These are phyloP conservation scores for Boleophthalmus pectinirostris DNA, from an alignment of 2,113 vertebrate genomes.

Conservation along the genomic window DNA sequence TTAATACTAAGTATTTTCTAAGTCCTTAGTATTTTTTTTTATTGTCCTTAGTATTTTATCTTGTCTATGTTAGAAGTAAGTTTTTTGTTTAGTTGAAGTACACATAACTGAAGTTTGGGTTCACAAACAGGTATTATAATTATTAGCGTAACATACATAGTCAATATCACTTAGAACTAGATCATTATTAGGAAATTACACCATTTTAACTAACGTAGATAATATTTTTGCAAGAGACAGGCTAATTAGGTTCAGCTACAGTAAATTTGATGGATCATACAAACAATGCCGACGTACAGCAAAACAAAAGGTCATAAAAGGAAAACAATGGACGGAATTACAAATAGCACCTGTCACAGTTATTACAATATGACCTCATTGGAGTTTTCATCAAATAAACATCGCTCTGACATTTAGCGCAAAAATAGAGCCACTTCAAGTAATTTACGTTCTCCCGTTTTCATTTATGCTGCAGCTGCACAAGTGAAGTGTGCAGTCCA, in stretches of 20 bases:
- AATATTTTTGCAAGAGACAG: not conserved
- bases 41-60: no score
- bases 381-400: conserved; percentile 39
- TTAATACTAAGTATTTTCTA: no score
- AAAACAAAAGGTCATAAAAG: conserved; percentile 24
- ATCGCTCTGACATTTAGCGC: conserved; percentile 6
- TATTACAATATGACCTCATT: conserved; percentile 27
- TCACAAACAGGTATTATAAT: not conserved
- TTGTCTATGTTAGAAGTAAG: no score
- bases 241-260: not conserved
- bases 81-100: no score
- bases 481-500: conserved; percentile 33
- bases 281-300: conserved; percentile 15
- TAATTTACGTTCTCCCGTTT: conserved; percentile 18
- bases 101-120: no score
- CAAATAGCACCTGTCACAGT: conserved; percentile 19
- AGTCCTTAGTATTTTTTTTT: no score
- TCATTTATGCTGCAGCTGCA: conserved; percentile 23
- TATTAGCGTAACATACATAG: not conserved
- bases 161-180: not conserved
- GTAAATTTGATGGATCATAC: not conserved
- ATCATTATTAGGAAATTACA: not conserved
- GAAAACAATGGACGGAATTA: conserved; percentile 6
- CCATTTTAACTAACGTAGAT: not conserved
- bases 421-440: conserved; percentile 29